phyloP scores from a whole-genome alignment of 2,888 invertebrate species.

The Drosophila kuntzei region DNA sequence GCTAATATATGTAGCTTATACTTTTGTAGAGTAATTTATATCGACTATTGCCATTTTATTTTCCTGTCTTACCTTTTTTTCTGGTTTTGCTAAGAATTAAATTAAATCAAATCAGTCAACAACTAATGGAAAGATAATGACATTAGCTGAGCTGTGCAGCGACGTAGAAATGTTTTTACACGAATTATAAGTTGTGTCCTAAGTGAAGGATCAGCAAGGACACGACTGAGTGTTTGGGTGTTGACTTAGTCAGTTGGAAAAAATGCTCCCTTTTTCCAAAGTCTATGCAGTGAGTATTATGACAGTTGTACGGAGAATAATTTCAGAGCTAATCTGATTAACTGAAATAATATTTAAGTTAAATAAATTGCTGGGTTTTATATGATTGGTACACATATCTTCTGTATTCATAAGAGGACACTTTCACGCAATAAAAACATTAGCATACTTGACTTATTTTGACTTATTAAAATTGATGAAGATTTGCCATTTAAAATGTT shows the following conservation, averaged over 20 bases:
- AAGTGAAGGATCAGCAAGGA: slow-evolving; percentile 39
- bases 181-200: slow-evolving; percentile 58
- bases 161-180: slow-evolving; percentile 65
- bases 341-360: neutral
- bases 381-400: neutral
- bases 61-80: slow-evolving; percentile 18
- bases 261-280: slow-evolving; percentile 18
- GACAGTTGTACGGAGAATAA: slow-evolving; percentile 59
- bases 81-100: slow-evolving; percentile 37
- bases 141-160: slow-evolving; percentile 62
- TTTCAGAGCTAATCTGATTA: slow-evolving; percentile 38
- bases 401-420: neutral
- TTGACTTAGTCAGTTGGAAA: slow-evolving; percentile 68
- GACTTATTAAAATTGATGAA: slow-evolving; percentile 68
- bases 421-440: slow-evolving; percentile 51
- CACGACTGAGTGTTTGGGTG: slow-evolving; percentile 40
- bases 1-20: neutral
- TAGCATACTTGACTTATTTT: slow-evolving; percentile 56
- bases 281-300: slow-evolving; percentile 38
- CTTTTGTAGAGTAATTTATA: slow-evolving; percentile 5
- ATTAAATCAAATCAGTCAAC: slow-evolving; percentile 80
- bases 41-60: neutral
- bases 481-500: slow-evolving; percentile 44
- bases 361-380: neutral
- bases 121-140: slow-evolving; percentile 81